These are phyloP conservation scores for Osmerus eperlanus DNA, from an alignment of 2,113 vertebrate species.

Conservation along the genomic window DNA sequence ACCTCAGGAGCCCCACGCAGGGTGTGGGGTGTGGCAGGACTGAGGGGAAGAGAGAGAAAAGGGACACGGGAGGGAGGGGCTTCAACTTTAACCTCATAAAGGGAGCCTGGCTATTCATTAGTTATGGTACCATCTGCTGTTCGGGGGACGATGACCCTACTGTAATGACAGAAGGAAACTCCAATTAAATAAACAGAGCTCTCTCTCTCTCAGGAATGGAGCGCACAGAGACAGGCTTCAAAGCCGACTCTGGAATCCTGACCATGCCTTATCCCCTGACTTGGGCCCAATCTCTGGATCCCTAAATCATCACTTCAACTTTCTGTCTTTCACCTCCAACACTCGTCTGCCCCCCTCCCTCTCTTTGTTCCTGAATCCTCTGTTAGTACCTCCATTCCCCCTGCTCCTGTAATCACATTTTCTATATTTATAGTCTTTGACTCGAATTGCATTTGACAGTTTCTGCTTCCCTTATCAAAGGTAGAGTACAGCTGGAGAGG, in stretches of 20 bases:
- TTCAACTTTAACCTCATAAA: constrained; percentile 79
- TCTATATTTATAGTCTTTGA: constrained; percentile 18
- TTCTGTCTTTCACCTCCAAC: constrained; percentile 9
- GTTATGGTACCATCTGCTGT: constrained; percentile 75
- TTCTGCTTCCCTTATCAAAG: not conserved
- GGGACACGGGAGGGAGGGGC: constrained; percentile 43
- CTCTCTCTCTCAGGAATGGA: constrained; percentile 63
- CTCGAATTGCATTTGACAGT: not conserved
- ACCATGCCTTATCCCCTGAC: constrained; percentile 24
- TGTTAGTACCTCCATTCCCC: constrained; percentile 12
- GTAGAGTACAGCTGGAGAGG: not conserved
- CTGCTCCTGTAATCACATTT: constrained; percentile 24
- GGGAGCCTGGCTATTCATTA: constrained; percentile 71
- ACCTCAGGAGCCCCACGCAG: constrained; percentile 51
- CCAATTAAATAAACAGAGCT: constrained; percentile 65
- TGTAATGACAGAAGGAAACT: constrained; percentile 69
- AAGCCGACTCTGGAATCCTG: constrained; percentile 39
- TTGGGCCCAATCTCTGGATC: constrained; percentile 18
- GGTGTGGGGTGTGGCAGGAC: constrained; percentile 39
- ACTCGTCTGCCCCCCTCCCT: not conserved
- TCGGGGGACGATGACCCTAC: constrained; percentile 57
- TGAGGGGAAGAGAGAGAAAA: constrained; percentile 38
- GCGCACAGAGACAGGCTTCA: constrained; percentile 34
- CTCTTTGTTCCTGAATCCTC: not conserved
- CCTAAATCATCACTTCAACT: constrained; percentile 41